These are phyloP conservation scores for Epinephelus cyanopodus DNA, from an alignment of 2,113 vertebrate genomes.

Conservation along the genomic window DNA sequence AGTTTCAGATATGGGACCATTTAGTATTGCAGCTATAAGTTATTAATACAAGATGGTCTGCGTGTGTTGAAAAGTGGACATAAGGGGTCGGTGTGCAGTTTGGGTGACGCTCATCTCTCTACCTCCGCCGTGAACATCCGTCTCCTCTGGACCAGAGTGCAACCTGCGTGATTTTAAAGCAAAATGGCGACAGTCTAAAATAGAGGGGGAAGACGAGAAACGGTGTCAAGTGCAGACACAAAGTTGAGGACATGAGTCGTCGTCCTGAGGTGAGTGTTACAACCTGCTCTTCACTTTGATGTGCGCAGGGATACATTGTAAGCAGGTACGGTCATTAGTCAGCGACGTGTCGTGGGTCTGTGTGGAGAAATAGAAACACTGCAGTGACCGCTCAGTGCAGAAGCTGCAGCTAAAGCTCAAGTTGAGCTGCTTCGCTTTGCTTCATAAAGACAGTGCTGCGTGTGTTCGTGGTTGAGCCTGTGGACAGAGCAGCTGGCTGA, in stretches of 20 bases:
- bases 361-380: slow-evolving; percentile 6
- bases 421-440: not conserved
- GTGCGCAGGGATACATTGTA: slow-evolving; percentile 27
- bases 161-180: slow-evolving; percentile 78
- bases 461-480: not conserved
- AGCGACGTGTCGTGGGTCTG: not conserved
- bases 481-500: slow-evolving; percentile 11
- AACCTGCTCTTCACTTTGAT: not conserved
- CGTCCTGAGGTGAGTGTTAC: slow-evolving; percentile 72
- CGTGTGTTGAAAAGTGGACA: not conserved
- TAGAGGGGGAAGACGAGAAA: slow-evolving; percentile 60
- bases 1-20: not conserved
- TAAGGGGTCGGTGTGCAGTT: slow-evolving; percentile 15
- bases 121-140: slow-evolving; percentile 54
- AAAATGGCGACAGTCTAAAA: slow-evolving; percentile 82
- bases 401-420: not conserved
- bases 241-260: slow-evolving; percentile 44
- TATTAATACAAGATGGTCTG: not conserved
- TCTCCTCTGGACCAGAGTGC: slow-evolving; percentile 59
- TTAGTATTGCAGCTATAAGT: no score
- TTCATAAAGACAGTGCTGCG: not conserved
- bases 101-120: slow-evolving; percentile 31
- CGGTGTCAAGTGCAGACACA: slow-evolving; percentile 64
- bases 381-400: slow-evolving; percentile 16
- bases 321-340: slow-evolving; percentile 25